These are phyloP conservation scores for Prionailurus viverrinus DNA, from an alignment of 2,113 vertebrate species.

Conservation along the genomic window DNA sequence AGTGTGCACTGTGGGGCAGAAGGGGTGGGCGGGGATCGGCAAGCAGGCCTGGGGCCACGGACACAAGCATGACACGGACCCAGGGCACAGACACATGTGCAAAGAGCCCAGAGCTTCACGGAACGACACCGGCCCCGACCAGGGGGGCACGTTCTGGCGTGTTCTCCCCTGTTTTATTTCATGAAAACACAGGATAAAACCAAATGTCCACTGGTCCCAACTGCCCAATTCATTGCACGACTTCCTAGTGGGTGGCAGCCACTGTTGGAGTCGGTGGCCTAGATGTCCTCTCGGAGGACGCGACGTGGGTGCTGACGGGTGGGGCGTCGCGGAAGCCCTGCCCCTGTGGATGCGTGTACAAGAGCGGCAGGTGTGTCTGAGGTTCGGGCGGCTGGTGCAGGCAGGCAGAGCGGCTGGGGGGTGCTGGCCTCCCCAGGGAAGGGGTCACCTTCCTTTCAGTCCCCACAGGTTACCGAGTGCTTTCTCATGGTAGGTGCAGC, in stretches of 20 bases:
- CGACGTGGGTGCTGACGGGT: neutral
- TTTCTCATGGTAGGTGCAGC: neutral
- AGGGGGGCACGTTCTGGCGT: neutral
- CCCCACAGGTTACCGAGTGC: neutral
- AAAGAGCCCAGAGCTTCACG: neutral
- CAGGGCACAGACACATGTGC: neutral
- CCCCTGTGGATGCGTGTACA: neutral
- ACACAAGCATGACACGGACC: neutral
- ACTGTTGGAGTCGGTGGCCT: neutral
- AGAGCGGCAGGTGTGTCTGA: neutral
- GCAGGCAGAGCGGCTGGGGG: accelerated
- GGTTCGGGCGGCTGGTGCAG: accelerated
- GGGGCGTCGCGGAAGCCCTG: neutral
- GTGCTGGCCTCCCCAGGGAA: neutral
- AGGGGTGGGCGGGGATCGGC: accelerated
- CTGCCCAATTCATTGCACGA: neutral
- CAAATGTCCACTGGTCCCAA: neutral
- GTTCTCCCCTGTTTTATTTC: neutral
- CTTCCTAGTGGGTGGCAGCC: neutral
- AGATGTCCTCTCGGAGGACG: neutral
- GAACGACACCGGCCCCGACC: accelerated
- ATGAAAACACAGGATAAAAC: neutral
- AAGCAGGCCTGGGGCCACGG: neutral
- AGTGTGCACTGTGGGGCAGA: neutral
- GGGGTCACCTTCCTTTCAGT: neutral